Base-by-base conservation (phyloP, 2,888 invertebrate species). In the Plebejus anna region DNA sequence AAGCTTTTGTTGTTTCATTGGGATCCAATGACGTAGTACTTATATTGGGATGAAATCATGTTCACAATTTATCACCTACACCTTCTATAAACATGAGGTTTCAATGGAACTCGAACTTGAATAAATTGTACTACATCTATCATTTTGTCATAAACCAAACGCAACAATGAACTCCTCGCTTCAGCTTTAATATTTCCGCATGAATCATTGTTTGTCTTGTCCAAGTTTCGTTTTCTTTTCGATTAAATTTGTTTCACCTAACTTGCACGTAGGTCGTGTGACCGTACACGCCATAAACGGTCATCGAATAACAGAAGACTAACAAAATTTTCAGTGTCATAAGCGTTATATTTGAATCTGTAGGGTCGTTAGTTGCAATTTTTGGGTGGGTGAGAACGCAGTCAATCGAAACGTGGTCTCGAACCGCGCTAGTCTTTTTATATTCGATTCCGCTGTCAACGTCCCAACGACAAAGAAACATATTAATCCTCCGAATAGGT, bases 401-500 rank as follows among this genome's bases (percentile, higher is more conserved):
- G 71, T 76, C 76, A 76, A 76, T 76, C 87, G 86, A 84, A 80
- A 85, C 87, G 87, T 87, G 86, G 87, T 86, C 85, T 84, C 66
- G 28, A 82, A 78, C 82, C 82, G 76, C 81, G 80, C 79, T 82
- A 83, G 84, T 83, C 82, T 84, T 82, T 84, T 84, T 83, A 47
- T 57, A 70, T 51, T 72, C 75, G 57, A 47, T 86, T 86, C 87
- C 91, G 90, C 91, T 91, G 91, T 92, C 92, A 92, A 91, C 91
- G 72, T 90, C 87, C 85, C 85, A 85, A 84, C 85, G 86, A 91
- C 91, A 92, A 92, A 92, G 91, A 92, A 92, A 92, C 91, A 89
- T 87, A 70, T 51, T 51, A 57, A 71, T 71, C 28, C 38, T n/a
- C 22, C 55, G 70, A 22, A 57, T 71, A 71, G 71, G 76, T 76